Evolutionary conservation across 2,113 vertebrate species (phyloP).

Genomic region (Emydura subglobosa): DNA sequence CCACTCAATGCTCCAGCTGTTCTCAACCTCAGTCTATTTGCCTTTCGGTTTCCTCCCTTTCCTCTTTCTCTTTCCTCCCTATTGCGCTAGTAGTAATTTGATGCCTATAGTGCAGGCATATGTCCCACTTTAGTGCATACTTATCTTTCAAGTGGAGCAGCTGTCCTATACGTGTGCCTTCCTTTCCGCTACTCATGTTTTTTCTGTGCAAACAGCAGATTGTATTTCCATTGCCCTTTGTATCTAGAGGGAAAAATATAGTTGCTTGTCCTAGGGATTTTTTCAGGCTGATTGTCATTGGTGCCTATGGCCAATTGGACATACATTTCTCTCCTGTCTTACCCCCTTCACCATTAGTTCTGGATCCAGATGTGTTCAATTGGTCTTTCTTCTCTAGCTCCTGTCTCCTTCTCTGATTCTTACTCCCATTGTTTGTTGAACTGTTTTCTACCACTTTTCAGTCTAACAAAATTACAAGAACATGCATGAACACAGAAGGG

Average conservation of each 20-base stretch:
- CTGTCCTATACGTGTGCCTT: slow-evolving; percentile 18
- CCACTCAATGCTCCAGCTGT: neutral
- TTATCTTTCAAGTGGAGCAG: slow-evolving; percentile 66
- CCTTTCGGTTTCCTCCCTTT: neutral
- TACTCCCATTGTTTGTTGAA: neutral
- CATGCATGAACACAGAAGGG: neutral
- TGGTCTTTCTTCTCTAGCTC: neutral
- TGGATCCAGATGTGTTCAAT: neutral
- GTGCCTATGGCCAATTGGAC: neutral
- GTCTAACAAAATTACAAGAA: neutral
- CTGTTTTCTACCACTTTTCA: neutral
- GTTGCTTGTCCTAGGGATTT: slow-evolving; percentile 9
- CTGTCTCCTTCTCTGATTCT: neutral
- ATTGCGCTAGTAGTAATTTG: neutral
- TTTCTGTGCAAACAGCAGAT: slow-evolving; percentile 62
- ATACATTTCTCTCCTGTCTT: neutral
- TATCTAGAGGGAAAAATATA: slow-evolving; percentile 34
- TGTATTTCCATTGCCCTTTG: slow-evolving; percentile 69
- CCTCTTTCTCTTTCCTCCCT: neutral
- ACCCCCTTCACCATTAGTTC: neutral
- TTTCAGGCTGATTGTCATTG: slow-evolving; percentile 19
- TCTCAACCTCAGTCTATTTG: neutral
- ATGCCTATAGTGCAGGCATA: neutral
- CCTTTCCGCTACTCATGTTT: slow-evolving; percentile 43
- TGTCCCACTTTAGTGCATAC: neutral